phyloP scores from a whole-genome alignment of 2,797 vertebrate genomes.

The Neosilurus mollespiculum region DNA sequence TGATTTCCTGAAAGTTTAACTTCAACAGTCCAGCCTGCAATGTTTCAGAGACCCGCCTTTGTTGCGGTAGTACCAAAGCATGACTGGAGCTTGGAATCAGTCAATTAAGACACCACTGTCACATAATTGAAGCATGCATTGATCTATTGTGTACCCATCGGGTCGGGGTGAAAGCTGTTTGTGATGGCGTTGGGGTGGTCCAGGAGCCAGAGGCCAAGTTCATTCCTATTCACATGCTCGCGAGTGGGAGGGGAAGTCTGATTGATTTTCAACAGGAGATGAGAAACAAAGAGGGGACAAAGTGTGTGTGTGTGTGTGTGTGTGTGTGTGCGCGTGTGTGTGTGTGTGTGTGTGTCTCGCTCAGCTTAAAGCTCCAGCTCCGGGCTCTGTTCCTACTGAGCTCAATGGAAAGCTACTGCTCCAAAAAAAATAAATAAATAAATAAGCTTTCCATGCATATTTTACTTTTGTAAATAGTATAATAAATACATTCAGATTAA shows the following conservation, averaged over 20 bases:
- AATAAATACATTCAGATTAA: background rate
- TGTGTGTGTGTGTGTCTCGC: conserved; percentile 17
- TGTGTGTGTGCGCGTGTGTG: too few species aligned
- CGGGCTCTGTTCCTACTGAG: background rate
- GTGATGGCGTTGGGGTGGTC: conserved; percentile 30
- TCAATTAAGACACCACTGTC: conserved; percentile 33
- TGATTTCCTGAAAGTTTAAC: background rate
- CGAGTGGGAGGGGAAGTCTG: conserved; percentile 19
- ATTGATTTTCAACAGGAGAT: conserved; percentile 45
- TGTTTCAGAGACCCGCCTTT: background rate
- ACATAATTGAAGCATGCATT: conserved; percentile 20
- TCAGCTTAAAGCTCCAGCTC: conserved; percentile 13
- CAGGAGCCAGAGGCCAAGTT: background rate
- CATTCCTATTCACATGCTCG: conserved; percentile 16
- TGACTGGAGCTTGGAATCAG: conserved; percentile 14
- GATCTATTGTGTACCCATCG: conserved; percentile 5
- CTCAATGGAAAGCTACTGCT: background rate
- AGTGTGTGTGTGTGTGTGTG: conserved; percentile 23
- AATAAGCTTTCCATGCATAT: background rate
- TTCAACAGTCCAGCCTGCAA: background rate
- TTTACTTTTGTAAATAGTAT: background rate
- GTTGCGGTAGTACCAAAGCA: conserved; percentile 1
- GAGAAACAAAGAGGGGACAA: conserved; percentile 19
- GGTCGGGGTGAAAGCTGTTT: conserved; percentile 37
- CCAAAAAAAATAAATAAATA: too few species aligned